Base-by-base conservation (phyloP, 2,888 invertebrate species). In the Sipha maydis region DNA sequence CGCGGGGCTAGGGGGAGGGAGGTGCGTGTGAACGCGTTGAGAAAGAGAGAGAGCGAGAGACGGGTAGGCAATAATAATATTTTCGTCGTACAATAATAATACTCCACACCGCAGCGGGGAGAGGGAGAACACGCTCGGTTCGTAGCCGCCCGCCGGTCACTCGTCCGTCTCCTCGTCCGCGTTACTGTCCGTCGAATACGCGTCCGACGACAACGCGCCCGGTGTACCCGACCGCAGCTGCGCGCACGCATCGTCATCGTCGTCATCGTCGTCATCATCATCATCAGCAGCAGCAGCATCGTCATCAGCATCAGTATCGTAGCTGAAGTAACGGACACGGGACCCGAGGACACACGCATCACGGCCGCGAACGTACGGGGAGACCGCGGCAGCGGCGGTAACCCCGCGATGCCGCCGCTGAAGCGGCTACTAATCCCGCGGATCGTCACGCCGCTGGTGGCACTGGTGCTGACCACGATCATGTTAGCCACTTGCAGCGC, bases 41-140 rank as follows among this genome's bases (percentile, higher is more conserved):
- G 67, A 41, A 8, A 38, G 5, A 14, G 80, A 67, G 9, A 19
- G 34, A 69, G 41, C 1, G 82, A 73, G 14, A 21, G 41, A 71
- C 48, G 48, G 38, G 21, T 69, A 82, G 67, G 73, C n/a, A 73
- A 75, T 71, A 71, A 83, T 83, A 71, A 83, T 80, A 80, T 83
- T 83, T 83, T 75, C 34, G 56, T 34, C n/a, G 83, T 61, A 41
- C 25, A 41, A 67, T 28, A 69, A 48, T 48, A 67, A 34, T 73
- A 73, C 34, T 21, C 7, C 56, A 38, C 38, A 38, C 25, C 17
- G 31, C 48, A 71, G 83, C 76, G 69, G 78, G 85, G 77, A 61
- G 69, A 34, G 54, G 54, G 85, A 67, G 48, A 85, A 34, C 25
- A 69, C 19, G 25, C 69, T 28, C 38, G n/a, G 48, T 31, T 41